These are phyloP conservation scores for Trichogramma pretiosum DNA, from an alignment of 1,140 invertebrate species.

Conservation along the genomic window DNA sequence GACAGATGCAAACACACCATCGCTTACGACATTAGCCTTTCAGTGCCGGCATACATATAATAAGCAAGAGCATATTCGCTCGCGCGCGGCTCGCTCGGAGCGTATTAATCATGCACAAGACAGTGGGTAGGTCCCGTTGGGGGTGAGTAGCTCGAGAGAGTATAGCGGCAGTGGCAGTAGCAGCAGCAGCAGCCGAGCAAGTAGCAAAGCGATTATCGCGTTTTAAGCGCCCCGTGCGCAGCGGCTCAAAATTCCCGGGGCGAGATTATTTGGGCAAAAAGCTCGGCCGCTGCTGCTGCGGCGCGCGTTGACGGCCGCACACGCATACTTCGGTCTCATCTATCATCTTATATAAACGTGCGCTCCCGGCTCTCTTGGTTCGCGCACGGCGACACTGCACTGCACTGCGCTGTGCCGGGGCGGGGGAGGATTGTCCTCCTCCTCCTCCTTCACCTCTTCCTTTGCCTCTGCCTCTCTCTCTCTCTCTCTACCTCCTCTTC, in stretches of 20 bases:
- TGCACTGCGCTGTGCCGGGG: neutral
- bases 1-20: too few relatives aligned
- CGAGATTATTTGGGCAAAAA: slow-evolving; percentile 23
- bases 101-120: slow-evolving; percentile 17
- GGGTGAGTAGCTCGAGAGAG: neutral
- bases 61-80: too few relatives aligned
- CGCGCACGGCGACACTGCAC: neutral
- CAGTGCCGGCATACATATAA: too few relatives aligned
- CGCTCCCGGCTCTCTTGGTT: neutral
- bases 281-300: neutral
- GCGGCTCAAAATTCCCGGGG: slow-evolving; percentile 20
- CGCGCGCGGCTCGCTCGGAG: too few relatives aligned
- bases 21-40: too few relatives aligned
- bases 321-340: slow-evolving; percentile 20
- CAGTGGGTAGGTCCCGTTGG: neutral
- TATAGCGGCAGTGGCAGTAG: neutral
- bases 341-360: too few relatives aligned
- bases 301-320: neutral
- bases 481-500: too few relatives aligned
- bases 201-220: slow-evolving; percentile 18
- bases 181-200: neutral
- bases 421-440: too few relatives aligned
- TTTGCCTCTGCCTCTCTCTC: too few relatives aligned
- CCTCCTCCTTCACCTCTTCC: too few relatives aligned
- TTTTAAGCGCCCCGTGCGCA: slow-evolving; percentile 20